Percentiles rank a stretch among this genome's conserved stretches.
These are phyloP conservation scores for Sitobion miscanthi DNA, from an alignment of 1,140 invertebrate species.

Conservation along the genomic window DNA sequence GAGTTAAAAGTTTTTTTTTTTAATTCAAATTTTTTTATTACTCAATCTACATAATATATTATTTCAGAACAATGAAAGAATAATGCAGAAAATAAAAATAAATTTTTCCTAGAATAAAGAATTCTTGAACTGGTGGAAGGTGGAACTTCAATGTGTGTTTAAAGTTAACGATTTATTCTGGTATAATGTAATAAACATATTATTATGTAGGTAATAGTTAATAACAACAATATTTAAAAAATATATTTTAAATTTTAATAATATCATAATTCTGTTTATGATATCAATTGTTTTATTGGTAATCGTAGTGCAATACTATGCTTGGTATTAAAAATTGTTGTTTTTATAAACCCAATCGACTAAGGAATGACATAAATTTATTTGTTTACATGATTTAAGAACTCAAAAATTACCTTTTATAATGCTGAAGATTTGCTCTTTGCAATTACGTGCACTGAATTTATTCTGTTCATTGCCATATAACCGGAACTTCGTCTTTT, in stretches of 20 bases:
- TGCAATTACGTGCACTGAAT: conserved; percentile 11
- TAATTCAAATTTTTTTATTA: neutral
- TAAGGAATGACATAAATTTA: neutral
- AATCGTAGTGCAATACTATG: neutral
- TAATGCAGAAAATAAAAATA: neutral
- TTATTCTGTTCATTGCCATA: conserved; percentile 22
- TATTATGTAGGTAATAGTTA: neutral
- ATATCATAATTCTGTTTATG: neutral
- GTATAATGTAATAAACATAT: neutral
- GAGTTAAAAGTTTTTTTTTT: neutral
- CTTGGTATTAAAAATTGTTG: neutral
- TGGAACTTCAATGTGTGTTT: neutral
- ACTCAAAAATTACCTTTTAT: neutral
- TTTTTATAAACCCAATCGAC: neutral
- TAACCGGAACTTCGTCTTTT: neutral
- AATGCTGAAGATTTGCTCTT: neutral
- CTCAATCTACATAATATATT: neutral
- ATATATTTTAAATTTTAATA: neutral
- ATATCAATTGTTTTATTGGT: too few species aligned
- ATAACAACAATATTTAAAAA: neutral
- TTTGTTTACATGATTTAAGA: neutral
- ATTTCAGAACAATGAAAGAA: neutral
- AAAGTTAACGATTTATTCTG: neutral
- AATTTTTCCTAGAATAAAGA: neutral
- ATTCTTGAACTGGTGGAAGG: neutral